Conservation (phyloP, 2,113 vertebrate genomes). For the Neotoma lepida region DNA sequence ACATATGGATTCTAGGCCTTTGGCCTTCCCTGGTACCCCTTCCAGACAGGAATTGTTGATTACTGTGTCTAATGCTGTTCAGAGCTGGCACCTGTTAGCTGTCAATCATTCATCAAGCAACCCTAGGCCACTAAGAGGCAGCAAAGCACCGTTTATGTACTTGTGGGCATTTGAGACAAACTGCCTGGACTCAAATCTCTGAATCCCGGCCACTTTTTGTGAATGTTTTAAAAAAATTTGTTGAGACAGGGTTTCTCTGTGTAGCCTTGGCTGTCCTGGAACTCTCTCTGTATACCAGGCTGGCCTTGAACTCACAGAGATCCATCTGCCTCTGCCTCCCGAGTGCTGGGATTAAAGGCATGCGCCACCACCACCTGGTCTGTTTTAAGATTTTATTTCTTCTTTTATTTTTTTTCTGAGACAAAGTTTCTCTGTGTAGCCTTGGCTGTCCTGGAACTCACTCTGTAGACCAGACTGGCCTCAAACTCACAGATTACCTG, state of each 20-base stretch:
- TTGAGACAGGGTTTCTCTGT: too few relatives aligned
- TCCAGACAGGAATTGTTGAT: not conserved
- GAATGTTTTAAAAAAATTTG: not conserved
- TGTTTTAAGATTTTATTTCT: not conserved
- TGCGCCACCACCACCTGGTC: too few relatives aligned
- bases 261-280: too few relatives aligned
- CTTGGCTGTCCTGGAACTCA: not conserved
- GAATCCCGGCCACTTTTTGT: not conserved
- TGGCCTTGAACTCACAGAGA: too few relatives aligned
- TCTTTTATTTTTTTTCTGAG: not conserved
- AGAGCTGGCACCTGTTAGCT: slow-evolving; percentile 12
- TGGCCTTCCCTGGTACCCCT: not conserved
- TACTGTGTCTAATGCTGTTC: not conserved
- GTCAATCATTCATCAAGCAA: not conserved
- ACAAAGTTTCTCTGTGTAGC: not conserved
- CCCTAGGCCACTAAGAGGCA: not conserved
- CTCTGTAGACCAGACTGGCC: not conserved
- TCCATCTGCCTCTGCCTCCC: too few relatives aligned
- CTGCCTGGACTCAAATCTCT: slow-evolving; percentile 1
- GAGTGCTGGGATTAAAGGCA: too few relatives aligned
- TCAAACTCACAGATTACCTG: not conserved
- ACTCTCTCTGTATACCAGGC: too few relatives aligned
- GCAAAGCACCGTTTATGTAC: not conserved
- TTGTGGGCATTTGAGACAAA: not conserved
- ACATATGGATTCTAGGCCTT: not conserved